Evolutionary conservation across 2,113 vertebrate species (phyloP), one percentile per base, ranked within the genome.

Genomic region (Oreochromis spilurus): DNA sequence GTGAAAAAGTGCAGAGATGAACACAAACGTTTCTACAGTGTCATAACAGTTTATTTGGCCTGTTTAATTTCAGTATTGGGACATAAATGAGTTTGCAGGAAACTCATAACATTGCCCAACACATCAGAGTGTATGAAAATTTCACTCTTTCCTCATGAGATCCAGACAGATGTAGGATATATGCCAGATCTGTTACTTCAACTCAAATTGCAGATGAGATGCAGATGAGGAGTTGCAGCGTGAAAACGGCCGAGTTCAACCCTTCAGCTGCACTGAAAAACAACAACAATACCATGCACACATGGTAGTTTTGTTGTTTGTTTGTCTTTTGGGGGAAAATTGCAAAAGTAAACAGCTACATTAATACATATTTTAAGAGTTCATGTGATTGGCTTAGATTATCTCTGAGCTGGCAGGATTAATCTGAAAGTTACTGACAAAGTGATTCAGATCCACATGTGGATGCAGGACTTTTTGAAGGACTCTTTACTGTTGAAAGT

Each of bases 51-150:
- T 29, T 50, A 31, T 77, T 31, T 50, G 70, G 26, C 43, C 26
- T 12, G 40, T 31, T 13, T 29, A 50, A 19, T 50, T 77, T 77
- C 45, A 77, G 43, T 19, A 50, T 50, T 77, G 26, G 10, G 70
- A 75, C 40, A 75, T 48, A 75, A 31, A 75, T 12, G 26, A 50
- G 70, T 50, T 77, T 77, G 43, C 45, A 45, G 67, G 67, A 45
- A 72, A 45, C 21, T 26, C 67, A 50, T 31, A 19, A 77, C 6
- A 50, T 50, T 29, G 19, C 70, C 9, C 24, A 50, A 31, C 17
- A 48, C 70, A 5, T 31, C 7, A 5, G 43, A 31, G 70, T 31
- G 43, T 31, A 31, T 50, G 6, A 50, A 19, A 19, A 19, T 12
- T 5, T 19, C 16, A 29, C 70, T 29, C 70, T 75, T 31, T 75